A percentile compares a stretch with the other conserved stretches of the same genome.
Conservation (phyloP, 2,797 vertebrate genomes). For the Eleutherodactylus coqui region DNA sequence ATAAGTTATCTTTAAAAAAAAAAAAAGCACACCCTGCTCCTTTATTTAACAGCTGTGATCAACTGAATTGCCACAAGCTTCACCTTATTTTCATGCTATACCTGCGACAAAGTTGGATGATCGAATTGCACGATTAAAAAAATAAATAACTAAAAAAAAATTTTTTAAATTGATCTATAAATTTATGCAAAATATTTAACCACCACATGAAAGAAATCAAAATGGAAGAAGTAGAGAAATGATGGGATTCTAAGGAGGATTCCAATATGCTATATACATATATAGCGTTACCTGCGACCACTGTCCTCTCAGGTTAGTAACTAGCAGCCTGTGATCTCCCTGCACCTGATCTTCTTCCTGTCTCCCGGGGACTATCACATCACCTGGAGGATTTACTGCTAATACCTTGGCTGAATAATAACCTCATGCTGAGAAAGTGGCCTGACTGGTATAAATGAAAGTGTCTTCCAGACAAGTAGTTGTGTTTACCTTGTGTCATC, state of each 20-base stretch:
- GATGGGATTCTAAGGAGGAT: background rate
- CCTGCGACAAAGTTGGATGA: background rate
- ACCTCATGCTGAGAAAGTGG: constrained; percentile 42
- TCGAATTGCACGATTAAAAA: background rate
- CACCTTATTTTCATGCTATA: too few relatives aligned
- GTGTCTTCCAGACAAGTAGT: background rate
- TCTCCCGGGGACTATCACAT: constrained; percentile 51
- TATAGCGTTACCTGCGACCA: background rate
- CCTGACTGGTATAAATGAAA: constrained; percentile 22
- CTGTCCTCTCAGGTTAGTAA: constrained; percentile 2
- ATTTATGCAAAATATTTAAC: too few relatives aligned
- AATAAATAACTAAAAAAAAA: too few relatives aligned
- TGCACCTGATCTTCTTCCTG: constrained; percentile 4
- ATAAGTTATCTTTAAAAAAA: too few relatives aligned
- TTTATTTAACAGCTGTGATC: too few relatives aligned
- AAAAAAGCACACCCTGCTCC: too few relatives aligned
- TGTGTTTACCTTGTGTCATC: constrained; percentile 39
- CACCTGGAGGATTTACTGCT: constrained; percentile 39
- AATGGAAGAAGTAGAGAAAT: too few relatives aligned
- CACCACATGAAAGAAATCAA: too few relatives aligned
- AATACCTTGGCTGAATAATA: constrained; percentile 17
- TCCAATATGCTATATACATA: background rate
- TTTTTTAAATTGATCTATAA: too few relatives aligned
- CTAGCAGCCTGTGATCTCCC: background rate
- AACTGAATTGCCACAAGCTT: too few relatives aligned